These are phyloP conservation scores for Zosterops pallidus DNA, from an alignment of 2,113 vertebrate species.

Conservation along the genomic window DNA sequence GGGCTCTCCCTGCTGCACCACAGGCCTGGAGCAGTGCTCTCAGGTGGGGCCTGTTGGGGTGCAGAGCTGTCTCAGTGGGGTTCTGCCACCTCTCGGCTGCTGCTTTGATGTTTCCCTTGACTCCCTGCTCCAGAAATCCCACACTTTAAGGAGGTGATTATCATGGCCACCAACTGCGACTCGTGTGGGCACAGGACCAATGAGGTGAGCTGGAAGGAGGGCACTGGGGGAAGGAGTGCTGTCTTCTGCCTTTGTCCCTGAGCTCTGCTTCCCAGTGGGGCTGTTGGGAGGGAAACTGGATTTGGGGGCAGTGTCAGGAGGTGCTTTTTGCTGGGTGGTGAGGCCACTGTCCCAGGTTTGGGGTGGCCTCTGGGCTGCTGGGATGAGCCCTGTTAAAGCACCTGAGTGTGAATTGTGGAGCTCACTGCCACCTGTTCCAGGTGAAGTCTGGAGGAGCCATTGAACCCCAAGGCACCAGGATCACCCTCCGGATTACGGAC, in stretches of 20 bases:
- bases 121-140: conserved; percentile 82
- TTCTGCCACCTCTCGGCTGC: rapidly evolving
- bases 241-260: rapidly evolving
- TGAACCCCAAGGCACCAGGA: conserved; percentile 84
- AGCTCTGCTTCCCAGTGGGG: not conserved
- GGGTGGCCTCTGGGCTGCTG: not conserved
- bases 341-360: not conserved
- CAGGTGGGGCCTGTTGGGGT: too few relatives aligned
- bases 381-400: not conserved
- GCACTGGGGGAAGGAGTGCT: rapidly evolving
- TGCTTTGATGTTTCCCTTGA: conserved; percentile 43
- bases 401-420: rapidly evolving
- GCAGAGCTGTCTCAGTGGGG: rapidly evolving
- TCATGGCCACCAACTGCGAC: conserved; percentile 97
- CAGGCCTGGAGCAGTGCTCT: rapidly evolving
- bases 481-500: conserved; percentile 85
- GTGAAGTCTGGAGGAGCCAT: conserved; percentile 93
- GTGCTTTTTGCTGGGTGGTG: not conserved
- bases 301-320: not conserved
- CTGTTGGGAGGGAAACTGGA: not conserved
- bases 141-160: conserved; percentile 96
- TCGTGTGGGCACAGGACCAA: conserved; percentile 91
- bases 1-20: not conserved
- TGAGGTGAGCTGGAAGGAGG: conserved; percentile 71
- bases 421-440: not conserved